A percentile compares a stretch with the other conserved stretches of the same genome.
These are phyloP conservation scores for Yponomeuta sedellus DNA, from an alignment of 2,888 invertebrate genomes.

Conservation along the genomic window DNA sequence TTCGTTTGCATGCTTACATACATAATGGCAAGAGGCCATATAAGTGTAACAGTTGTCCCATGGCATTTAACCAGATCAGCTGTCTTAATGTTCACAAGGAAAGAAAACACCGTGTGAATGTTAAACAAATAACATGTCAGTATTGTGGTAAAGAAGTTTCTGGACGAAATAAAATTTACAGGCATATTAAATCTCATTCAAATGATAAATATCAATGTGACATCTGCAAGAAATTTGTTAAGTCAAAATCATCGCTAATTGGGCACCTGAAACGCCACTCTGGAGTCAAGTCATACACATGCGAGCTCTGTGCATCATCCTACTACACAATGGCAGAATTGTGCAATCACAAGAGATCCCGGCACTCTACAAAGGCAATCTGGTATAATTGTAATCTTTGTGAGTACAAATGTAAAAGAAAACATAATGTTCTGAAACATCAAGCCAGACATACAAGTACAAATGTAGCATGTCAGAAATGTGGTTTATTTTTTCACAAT, in stretches of 20 bases:
- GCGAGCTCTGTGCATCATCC: slow-evolving; percentile 51
- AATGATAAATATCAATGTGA: slow-evolving; percentile 33
- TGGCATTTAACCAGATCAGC: slow-evolving; percentile 44
- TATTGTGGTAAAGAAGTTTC: slow-evolving; percentile 50
- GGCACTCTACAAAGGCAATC: slow-evolving; percentile 36
- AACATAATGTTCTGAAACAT: slow-evolving; percentile 37
- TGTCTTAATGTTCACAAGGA: slow-evolving; percentile 49
- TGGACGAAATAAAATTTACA: slow-evolving; percentile 42
- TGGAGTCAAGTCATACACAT: slow-evolving; percentile 44
- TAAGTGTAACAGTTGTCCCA: slow-evolving; percentile 44
- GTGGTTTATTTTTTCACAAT: slow-evolving; percentile 48
- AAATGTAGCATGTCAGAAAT: slow-evolving; percentile 44
- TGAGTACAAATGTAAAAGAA: slow-evolving; percentile 36
- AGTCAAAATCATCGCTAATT: slow-evolving; percentile 28
- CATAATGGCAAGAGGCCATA: slow-evolving; percentile 52
- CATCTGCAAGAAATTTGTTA: slow-evolving; percentile 41
- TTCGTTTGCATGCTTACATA: slow-evolving; percentile 39
- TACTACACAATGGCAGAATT: slow-evolving; percentile 51
- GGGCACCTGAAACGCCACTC: slow-evolving; percentile 50
- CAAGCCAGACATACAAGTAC: slow-evolving; percentile 37
- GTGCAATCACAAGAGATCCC: slow-evolving; percentile 42
- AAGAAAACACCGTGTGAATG: slow-evolving; percentile 37
- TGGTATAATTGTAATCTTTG: slow-evolving; percentile 45
- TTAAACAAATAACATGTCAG: slow-evolving; percentile 45
- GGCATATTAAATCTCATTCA: slow-evolving; percentile 43